Conservation (phyloP, 2,113 vertebrate genomes). For the Steatornis caripensis region DNA sequence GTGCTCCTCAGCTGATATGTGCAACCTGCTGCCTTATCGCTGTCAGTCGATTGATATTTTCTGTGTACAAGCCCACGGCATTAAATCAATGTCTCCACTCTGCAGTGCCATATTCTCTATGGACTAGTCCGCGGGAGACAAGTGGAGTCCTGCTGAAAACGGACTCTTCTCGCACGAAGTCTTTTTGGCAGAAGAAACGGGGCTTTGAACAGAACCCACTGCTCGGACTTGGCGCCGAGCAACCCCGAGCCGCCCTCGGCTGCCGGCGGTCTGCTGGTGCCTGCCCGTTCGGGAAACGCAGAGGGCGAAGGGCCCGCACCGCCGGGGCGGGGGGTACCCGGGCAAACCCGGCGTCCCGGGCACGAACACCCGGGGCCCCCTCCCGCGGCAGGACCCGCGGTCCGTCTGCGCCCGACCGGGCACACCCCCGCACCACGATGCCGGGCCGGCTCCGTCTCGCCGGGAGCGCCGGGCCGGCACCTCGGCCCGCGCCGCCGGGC, state of each 20-base stretch:
- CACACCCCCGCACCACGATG: rapidly evolving
- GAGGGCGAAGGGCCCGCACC: neutral
- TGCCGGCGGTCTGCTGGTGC: neutral
- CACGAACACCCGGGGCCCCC: neutral
- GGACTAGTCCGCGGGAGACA: neutral
- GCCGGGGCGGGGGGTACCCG: neutral
- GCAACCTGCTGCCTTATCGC: constrained; percentile 23
- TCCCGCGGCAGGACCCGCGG: too few relatives aligned
- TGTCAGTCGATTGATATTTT: constrained; percentile 23
- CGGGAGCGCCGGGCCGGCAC: neutral
- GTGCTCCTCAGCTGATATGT: constrained; percentile 7
- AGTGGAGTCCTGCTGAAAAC: neutral
- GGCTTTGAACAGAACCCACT: neutral
- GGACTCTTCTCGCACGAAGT: neutral
- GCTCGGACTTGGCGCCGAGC: neutral
- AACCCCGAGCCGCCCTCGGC: neutral
- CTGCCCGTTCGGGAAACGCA: neutral
- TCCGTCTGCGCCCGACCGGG: neutral
- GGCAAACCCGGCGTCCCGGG: neutral
- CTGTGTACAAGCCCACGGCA: neutral
- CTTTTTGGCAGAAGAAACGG: neutral
- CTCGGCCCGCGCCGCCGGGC: neutral
- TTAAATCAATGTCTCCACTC: constrained; percentile 26
- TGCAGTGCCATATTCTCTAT: neutral
- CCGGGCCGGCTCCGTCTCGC: neutral